Conservation (phyloP, 2,797 vertebrate species). For the Chiroxiphia lanceolata region DNA sequence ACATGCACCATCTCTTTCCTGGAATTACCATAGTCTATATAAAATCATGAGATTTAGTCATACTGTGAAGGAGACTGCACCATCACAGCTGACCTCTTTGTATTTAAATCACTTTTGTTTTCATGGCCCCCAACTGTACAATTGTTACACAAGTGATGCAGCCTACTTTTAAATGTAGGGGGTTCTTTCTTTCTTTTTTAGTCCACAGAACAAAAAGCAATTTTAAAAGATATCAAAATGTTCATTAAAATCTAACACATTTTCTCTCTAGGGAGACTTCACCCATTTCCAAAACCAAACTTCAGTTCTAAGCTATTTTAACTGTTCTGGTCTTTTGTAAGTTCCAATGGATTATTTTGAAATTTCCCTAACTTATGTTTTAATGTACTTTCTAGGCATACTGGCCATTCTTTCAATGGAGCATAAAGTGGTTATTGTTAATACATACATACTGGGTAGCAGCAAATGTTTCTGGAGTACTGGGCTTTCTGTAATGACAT, state of each 20-base stretch:
- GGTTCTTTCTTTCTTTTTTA: neutral
- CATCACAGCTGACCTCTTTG: neutral
- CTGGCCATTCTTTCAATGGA: conserved; percentile 47
- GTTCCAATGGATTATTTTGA: neutral
- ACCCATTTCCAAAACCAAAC: neutral
- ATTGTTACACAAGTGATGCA: neutral
- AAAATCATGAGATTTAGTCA: neutral
- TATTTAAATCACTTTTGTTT: neutral
- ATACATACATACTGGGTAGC: conserved; percentile 36
- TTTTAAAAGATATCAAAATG: neutral
- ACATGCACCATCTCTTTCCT: neutral
- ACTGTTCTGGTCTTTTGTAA: neutral
- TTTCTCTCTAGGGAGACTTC: neutral
- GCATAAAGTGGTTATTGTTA: conserved; percentile 68
- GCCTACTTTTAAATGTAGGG: neutral
- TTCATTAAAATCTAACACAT: neutral
- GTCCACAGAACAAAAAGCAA: neutral
- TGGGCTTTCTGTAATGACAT: conserved; percentile 62
- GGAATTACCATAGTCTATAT: neutral
- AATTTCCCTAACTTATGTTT: conserved; percentile 33
- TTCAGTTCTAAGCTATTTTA: neutral
- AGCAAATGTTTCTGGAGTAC: conserved; percentile 62
- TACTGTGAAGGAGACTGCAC: neutral
- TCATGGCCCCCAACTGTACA: neutral
- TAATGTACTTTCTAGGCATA: neutral